These are phyloP conservation scores for Manis pentadactyla DNA, from an alignment of 2,797 vertebrate genomes.

Conservation along the genomic window DNA sequence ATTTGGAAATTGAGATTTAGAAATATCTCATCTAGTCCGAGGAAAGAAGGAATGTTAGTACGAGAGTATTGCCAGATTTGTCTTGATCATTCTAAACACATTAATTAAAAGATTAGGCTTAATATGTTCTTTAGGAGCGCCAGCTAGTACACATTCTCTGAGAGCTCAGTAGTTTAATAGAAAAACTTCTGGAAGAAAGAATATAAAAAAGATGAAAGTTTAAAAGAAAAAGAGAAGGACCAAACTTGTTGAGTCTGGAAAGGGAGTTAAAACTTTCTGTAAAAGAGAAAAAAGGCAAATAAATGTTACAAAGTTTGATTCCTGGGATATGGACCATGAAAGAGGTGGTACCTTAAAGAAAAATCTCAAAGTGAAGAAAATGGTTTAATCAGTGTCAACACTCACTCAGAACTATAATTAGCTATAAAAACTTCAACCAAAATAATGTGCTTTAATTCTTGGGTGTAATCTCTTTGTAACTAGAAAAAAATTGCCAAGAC, in stretches of 20 bases:
- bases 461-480: neutral
- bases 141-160: neutral
- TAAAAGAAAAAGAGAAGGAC: neutral
- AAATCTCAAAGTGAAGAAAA: neutral
- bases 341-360: neutral
- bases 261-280: neutral
- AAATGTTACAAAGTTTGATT: conserved; percentile 1
- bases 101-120: neutral
- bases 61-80: neutral
- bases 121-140: conserved; percentile 36
- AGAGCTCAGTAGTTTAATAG: neutral
- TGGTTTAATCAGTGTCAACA: neutral
- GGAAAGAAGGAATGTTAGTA: conserved; percentile 11
- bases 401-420: neutral
- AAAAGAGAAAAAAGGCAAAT: neutral
- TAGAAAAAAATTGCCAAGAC: neutral
- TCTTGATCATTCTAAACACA: conserved; percentile 14
- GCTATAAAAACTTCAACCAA: neutral
- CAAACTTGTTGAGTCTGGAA: neutral
- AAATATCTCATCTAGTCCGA: conserved; percentile 1
- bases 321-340: neutral
- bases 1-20: conserved; percentile 55
- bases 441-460: conserved; percentile 36
- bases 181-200: neutral
- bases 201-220: neutral